Evolutionary conservation across 2,888 invertebrate species (phyloP).

Genomic region (Melanophora roralis): DNA sequence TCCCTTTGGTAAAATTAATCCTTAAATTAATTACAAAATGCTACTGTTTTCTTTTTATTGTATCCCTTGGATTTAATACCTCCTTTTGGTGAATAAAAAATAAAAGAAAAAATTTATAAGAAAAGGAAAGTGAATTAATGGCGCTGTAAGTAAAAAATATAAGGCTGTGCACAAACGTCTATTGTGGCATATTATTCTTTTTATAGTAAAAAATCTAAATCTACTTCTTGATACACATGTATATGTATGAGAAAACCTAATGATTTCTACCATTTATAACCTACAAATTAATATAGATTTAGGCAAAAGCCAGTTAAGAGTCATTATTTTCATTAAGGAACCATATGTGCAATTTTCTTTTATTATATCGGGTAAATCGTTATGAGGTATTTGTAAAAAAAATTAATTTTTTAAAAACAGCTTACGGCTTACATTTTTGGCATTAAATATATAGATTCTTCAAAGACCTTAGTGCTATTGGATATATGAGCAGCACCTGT

Average conservation of each 20-base stretch:
- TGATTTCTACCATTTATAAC: constrained; percentile 1
- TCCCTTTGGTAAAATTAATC: constrained; percentile 64
- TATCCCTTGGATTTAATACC: constrained; percentile 1
- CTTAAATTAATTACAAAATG: constrained; percentile 63
- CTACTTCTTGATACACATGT: not conserved
- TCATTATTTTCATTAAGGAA: constrained; percentile 38
- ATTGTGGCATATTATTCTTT: constrained; percentile 1
- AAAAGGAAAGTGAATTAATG: not conserved
- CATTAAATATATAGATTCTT: too few species aligned
- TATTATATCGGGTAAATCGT: not conserved
- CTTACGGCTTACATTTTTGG: too few species aligned
- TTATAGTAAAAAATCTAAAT: not conserved
- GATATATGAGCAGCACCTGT: too few species aligned
- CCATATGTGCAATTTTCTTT: constrained; percentile 29
- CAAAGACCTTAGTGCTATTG: too few species aligned
- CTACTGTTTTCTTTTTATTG: constrained; percentile 6
- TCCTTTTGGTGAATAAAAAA: not conserved
- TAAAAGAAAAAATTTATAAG: not conserved
- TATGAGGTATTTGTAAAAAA: too few species aligned
- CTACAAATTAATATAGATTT: constrained; percentile 46
- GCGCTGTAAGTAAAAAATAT: not conserved
- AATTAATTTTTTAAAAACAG: too few species aligned
- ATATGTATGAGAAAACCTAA: not conserved
- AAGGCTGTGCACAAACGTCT: constrained; percentile 11
- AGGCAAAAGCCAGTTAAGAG: constrained; percentile 36